Evolutionary conservation across 2,797 vertebrate genomes (phyloP).

Genomic region (Leptatherina wallacei): DNA sequence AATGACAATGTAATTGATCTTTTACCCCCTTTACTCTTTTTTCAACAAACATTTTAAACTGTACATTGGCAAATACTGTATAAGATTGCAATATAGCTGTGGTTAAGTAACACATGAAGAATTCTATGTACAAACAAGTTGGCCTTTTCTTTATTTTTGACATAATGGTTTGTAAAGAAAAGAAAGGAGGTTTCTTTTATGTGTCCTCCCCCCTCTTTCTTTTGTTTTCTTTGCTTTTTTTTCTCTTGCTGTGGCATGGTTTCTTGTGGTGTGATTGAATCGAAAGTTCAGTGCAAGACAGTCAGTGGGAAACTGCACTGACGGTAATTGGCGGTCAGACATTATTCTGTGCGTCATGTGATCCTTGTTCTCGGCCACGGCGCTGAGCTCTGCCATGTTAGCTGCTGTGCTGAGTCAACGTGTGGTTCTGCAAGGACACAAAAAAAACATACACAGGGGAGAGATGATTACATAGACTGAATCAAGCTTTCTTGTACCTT

Average conservation of each 20-base stretch:
- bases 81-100: slow-evolving; percentile 90
- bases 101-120: slow-evolving; percentile 93
- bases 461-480: slow-evolving; percentile 48
- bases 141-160: slow-evolving; percentile 80
- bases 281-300: slow-evolving; percentile 91
- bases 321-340: slow-evolving; percentile 71
- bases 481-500: slow-evolving; percentile 24
- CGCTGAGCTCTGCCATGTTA: slow-evolving; percentile 87
- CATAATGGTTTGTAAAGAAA: slow-evolving; percentile 86
- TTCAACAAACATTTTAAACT: slow-evolving; percentile 77
- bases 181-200: slow-evolving; percentile 80
- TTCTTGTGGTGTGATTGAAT: slow-evolving; percentile 93
- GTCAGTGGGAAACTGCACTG: slow-evolving; percentile 75
- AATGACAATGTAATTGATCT: slow-evolving; percentile 70
- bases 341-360: slow-evolving; percentile 70
- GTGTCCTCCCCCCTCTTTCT: slow-evolving; percentile 81
- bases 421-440: slow-evolving; percentile 90
- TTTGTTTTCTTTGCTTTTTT: slow-evolving; percentile 83
- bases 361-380: slow-evolving; percentile 84
- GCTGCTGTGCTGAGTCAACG: slow-evolving; percentile 98
- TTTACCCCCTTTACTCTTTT: slow-evolving; percentile 78
- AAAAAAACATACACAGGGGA: slow-evolving; percentile 20
- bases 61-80: slow-evolving; percentile 87
- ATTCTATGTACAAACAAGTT: slow-evolving; percentile 97
- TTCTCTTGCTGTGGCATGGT: slow-evolving; percentile 85